These are phyloP conservation scores for Enteromius trimaculatus DNA, from an alignment of 2,797 vertebrate genomes.

Conservation along the genomic window DNA sequence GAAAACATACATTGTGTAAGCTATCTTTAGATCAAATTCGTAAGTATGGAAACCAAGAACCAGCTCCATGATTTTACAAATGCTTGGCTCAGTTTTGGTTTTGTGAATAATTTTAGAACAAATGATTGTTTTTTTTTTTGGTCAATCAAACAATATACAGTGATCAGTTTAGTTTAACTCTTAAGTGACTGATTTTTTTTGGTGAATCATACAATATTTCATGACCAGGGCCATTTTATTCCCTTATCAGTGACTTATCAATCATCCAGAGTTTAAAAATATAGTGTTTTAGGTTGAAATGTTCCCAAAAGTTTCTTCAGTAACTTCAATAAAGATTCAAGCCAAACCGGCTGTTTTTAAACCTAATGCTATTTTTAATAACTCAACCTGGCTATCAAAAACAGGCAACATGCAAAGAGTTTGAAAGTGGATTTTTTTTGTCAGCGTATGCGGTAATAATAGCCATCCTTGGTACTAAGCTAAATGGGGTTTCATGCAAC, in stretches of 20 bases:
- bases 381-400: conserved; percentile 34
- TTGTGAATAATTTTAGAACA: not conserved
- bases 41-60: not conserved
- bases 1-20: not conserved
- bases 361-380: not conserved
- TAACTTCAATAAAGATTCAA: not conserved
- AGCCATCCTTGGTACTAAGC: conserved; percentile 62
- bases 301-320: not conserved
- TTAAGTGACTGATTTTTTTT: not conserved
- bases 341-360: not conserved
- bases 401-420: conserved; percentile 55
- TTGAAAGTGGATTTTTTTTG: conserved; percentile 62
- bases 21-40: not conserved
- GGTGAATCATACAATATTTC: not conserved
- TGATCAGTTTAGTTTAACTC: not conserved
- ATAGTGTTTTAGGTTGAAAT: not conserved
- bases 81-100: not conserved
- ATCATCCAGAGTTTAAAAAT: not conserved
- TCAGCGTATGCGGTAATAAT: conserved; percentile 60
- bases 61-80: not conserved
- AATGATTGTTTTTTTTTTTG: not conserved
- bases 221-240: not conserved
- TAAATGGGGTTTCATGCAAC: conserved; percentile 67
- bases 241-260: not conserved
- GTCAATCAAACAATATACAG: too few relatives aligned